Evolutionary conservation across 37 sponge, comb jelly and placozoan species (phyloP), one percentile per base, ranked within the genome.

Genomic region (Agelas oroides): DNA sequence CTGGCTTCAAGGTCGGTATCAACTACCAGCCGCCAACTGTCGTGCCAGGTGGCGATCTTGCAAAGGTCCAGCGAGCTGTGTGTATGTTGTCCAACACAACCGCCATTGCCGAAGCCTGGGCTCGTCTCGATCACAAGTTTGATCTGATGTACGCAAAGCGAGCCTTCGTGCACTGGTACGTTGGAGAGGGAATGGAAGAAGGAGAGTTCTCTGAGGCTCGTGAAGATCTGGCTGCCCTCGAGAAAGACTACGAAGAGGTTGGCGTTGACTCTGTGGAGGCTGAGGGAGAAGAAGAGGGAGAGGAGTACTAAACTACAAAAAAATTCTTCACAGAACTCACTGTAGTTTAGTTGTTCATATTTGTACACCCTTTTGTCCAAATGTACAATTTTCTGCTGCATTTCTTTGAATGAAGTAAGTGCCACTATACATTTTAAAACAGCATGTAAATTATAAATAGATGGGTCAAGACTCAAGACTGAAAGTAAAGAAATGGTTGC

Each of bases 1-100:
- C 97, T 63, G 94, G 97, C 1, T 97, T 97, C 95, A 97, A 97
- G 70, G 97, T 97, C 37, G 97, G 97, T 75, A 94, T 97, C 92
- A 97, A 97, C 95, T 92, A 97, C 86, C 95, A 97, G 83, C 94
- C 97, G 1, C 97, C 97, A 54, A 92, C 96, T 65, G 93, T 92
- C 23, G 96, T 96, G 17, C 96, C 96, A 20, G 96, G 96, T 53
- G 96, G 96, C 25, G 96, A 96, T 56, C 78, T 96, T 31, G 93
- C 93, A 55, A 92, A 96, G 80, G 93, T 96, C 59, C 92, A 91
- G 84, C 92, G 95, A 70, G 95, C 95, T 27, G 95, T 95, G 27
- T 95, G 96, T 80, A 96, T 96, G 96, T 84, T 96, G 93, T 90
- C 93, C 83, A 96, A 96, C 89, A 96, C 96, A 59, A 96, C 93